Conservation (phyloP, 2,888 invertebrate genomes). For the Tholera decimalis region DNA sequence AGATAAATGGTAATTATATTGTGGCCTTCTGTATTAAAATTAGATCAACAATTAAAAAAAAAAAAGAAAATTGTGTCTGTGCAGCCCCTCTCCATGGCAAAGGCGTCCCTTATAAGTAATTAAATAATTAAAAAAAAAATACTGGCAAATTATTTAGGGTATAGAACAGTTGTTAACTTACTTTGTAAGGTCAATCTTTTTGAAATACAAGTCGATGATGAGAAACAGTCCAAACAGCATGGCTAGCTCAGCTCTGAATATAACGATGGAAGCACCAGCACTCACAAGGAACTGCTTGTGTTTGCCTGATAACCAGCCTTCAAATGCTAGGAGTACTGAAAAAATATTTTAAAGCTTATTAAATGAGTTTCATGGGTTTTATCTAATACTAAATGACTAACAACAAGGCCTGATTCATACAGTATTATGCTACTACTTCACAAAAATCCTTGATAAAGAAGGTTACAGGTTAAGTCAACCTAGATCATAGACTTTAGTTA, state of each 20-base stretch:
- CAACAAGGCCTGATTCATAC: too few species aligned
- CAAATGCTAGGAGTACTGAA: conserved; percentile 96
- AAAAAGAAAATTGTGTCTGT: too few species aligned
- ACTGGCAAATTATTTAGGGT: neutral
- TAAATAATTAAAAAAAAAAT: neutral
- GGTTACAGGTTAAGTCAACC: too few species aligned
- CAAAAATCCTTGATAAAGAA: too few species aligned
- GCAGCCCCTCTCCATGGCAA: neutral
- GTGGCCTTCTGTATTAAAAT: too few species aligned
- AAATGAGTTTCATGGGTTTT: too few species aligned
- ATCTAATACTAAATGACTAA: too few species aligned
- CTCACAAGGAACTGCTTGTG: conserved; percentile 94
- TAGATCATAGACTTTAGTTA: too few species aligned
- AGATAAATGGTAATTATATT: too few species aligned
- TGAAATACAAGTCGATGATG: conserved; percentile 94
- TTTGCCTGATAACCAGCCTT: conserved; percentile 96
- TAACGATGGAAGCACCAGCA: conserved; percentile 96
- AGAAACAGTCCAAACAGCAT: conserved; percentile 97
- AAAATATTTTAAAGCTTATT: conserved; percentile 57
- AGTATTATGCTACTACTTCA: too few species aligned
- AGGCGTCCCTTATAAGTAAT: neutral
- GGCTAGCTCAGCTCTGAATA: conserved; percentile 97
- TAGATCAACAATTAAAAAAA: too few species aligned
- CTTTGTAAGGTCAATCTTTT: conserved; percentile 91
- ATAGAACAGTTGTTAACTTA: conserved; percentile 67